Conservation (phyloP, 2,797 vertebrate genomes). For the Macroramphosus scolopax region DNA sequence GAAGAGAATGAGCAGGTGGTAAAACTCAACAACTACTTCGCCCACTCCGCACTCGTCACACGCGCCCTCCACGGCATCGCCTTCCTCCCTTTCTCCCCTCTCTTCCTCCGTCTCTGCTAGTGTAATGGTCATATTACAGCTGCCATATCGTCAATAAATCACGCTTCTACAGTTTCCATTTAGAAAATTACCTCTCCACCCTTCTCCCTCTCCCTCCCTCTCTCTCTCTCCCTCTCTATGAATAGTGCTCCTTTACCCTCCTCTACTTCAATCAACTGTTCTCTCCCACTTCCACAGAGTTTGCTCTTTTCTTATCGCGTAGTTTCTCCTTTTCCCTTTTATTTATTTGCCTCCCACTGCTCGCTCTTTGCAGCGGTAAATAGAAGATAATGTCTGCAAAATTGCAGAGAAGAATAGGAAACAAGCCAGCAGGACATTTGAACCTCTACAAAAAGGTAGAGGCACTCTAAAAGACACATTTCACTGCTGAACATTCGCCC, state of each 20-base stretch:
- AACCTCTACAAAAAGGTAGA: conserved; percentile 14
- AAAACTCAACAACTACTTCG: conserved; percentile 48
- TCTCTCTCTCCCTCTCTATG: conserved; percentile 38
- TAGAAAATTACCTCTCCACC: conserved; percentile 75
- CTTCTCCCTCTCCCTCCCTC: conserved; percentile 40
- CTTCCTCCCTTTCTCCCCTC: conserved; percentile 20
- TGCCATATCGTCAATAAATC: conserved; percentile 74
- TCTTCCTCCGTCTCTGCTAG: conserved; percentile 45
- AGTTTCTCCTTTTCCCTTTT: background rate
- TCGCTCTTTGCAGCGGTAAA: background rate
- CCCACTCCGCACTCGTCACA: conserved; percentile 30
- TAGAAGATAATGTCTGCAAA: conserved; percentile 15
- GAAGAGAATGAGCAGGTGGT: conserved; percentile 32
- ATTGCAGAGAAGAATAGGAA: no score
- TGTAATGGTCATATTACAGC: conserved; percentile 76
- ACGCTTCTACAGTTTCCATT: conserved; percentile 69
- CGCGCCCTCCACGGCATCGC: conserved; percentile 36
- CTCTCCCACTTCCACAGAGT: conserved; percentile 13
- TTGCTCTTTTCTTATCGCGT: conserved; percentile 7
- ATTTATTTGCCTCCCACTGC: background rate
- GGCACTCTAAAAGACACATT: background rate
- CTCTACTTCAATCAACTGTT: conserved; percentile 53
- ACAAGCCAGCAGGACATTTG: conserved; percentile 7
- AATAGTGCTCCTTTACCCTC: conserved; percentile 45
- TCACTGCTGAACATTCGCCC: no score